phyloP scores from a whole-genome alignment of 30 jellyfish, hydroid and myxozoan genomes.

The Cassiopea xamachana region DNA sequence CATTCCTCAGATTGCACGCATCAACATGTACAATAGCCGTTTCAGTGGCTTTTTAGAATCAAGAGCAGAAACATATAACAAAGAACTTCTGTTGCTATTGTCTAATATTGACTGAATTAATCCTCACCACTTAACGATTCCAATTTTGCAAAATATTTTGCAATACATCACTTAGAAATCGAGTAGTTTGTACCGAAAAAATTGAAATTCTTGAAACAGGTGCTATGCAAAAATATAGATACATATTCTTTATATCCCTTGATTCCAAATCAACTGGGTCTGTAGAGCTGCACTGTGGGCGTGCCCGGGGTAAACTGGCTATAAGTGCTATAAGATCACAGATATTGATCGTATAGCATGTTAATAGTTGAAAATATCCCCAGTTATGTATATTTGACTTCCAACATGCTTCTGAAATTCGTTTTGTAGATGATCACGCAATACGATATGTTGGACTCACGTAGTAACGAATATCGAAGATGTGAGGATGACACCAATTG shows the following conservation, averaged over 20 bases:
- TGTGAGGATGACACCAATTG: neutral
- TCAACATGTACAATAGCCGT: too few species aligned
- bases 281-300: neutral
- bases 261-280: neutral
- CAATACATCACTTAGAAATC: neutral
- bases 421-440: too few species aligned
- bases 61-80: neutral
- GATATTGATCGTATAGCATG: neutral
- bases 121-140: neutral
- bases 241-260: neutral
- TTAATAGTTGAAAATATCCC: too few species aligned
- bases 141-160: constrained; percentile 4
- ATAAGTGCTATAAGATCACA: neutral
- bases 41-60: neutral
- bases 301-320: neutral
- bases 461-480: neutral
- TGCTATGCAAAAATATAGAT: neutral
- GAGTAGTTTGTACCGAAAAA: neutral
- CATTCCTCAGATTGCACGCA: too few species aligned
- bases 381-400: too few species aligned
- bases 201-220: neutral
- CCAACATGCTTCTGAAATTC: too few species aligned
- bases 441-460: too few species aligned
- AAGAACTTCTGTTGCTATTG: neutral
- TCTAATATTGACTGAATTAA: neutral